These are phyloP conservation scores for Pontoporia blainvillei DNA, from an alignment of 2,113 vertebrate genomes.

Conservation along the genomic window DNA sequence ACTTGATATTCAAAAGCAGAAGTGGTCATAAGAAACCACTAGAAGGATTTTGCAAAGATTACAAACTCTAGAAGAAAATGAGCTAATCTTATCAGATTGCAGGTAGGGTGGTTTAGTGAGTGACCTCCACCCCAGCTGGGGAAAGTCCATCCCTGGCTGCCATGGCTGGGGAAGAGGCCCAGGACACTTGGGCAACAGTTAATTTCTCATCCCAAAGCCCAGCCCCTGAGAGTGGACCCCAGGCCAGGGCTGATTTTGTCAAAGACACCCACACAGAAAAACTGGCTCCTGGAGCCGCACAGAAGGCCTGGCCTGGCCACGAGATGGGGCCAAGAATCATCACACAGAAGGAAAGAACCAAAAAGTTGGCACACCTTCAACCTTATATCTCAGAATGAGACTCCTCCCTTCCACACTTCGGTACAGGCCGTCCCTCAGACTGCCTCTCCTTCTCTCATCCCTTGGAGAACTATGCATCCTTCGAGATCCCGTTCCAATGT, in stretches of 20 bases:
- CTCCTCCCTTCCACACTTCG: background rate
- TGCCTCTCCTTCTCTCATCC: background rate
- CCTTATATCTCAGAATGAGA: background rate
- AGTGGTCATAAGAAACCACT: background rate
- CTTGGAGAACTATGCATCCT: background rate
- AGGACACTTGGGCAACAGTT: background rate
- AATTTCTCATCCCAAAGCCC: background rate
- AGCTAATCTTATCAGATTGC: background rate
- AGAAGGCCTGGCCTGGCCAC: background rate
- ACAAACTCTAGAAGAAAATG: background rate
- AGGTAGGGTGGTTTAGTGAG: background rate
- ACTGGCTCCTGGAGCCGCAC: background rate
- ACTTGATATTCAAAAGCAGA: constrained; percentile 29
- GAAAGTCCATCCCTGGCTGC: background rate
- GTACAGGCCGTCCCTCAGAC: too few species aligned
- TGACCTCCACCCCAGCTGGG: background rate
- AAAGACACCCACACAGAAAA: background rate
- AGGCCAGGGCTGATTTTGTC: background rate
- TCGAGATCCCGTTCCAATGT: background rate
- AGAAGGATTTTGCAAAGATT: background rate
- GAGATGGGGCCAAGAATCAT: background rate
- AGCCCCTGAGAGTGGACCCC: background rate
- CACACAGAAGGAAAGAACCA: background rate
- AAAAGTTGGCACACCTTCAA: background rate
- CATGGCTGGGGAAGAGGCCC: rapidly evolving